Base-by-base conservation (phyloP, 2,113 vertebrate genomes). In the Patagioenas fasciata region DNA sequence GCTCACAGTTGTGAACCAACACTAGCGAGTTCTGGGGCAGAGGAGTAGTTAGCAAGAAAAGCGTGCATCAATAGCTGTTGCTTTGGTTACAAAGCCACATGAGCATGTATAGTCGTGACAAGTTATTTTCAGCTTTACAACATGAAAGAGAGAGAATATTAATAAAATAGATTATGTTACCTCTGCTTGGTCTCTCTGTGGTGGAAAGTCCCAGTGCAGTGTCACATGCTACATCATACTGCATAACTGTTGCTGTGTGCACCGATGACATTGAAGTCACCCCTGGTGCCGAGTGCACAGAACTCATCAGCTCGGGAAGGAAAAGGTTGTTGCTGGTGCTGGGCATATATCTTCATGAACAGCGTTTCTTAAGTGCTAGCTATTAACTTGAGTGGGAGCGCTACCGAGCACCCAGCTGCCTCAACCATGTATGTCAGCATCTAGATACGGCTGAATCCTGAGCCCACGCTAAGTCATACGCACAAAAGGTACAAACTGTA, bases 41-140 rank as follows among this genome's bases (percentile, higher is more conserved):
- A 95, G 93, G 87, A 93, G 67, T 89, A 88, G 75, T 44, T 94
- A 91, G 87, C 85, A 80, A 93, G 58, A 84, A 82, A 82, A 47
- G 56, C 2, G 24, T 88, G 81, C 64, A 94, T 93, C 73, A 94
- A 93, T 93, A 96, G 95, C 97, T 94, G 96, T 97, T 97, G 96
- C 97, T 97, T 95, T 87, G 91, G 95, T 94, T 95, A 93, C 89
- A 96, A 95, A 95, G 75, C 78, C 95, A 90, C 69, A 92, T 73
- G 79, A 93, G 73, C 84, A 80, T 48, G 70, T 66, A 89, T 5
- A 73, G 90, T 88, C 62, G 70, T 93, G 95, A 95, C 74, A 91
- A 95, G 88, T 77, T 97, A 96, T 97, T 97, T 97, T 96, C 93
- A 93, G 92, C 32, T 75, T 94, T 91, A 56, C 74, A 78, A 61